These are phyloP conservation scores for Mesaphorura yosii DNA, from an alignment of 1,140 invertebrate species.

Conservation along the genomic window DNA sequence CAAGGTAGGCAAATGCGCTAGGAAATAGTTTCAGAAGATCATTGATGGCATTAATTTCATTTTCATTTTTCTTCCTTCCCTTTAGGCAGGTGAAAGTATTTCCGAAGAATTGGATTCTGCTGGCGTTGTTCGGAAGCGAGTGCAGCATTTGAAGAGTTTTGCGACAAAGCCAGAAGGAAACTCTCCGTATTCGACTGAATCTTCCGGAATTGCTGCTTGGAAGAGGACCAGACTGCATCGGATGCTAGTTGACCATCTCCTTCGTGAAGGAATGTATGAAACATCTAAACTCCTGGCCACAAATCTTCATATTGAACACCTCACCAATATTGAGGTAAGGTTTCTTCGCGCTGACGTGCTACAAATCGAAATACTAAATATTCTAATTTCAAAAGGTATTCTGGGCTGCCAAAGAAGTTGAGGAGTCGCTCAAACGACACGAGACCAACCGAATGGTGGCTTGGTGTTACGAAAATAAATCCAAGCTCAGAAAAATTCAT, in stretches of 20 bases:
- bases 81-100: slow-evolving; percentile 72
- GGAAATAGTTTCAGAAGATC: too few species aligned
- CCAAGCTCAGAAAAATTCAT: slow-evolving; percentile 48
- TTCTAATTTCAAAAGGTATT: slow-evolving; percentile 18
- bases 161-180: too few species aligned
- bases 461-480: slow-evolving; percentile 96
- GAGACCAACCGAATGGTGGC: slow-evolving; percentile 81
- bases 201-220: slow-evolving; percentile 39
- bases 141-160: slow-evolving; percentile 83
- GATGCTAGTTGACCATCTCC: slow-evolving; percentile 91
- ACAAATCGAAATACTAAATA: not conserved
- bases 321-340: slow-evolving; percentile 73
- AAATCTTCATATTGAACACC: slow-evolving; percentile 65
- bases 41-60: slow-evolving; percentile 3
- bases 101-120: slow-evolving; percentile 79
- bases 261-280: slow-evolving; percentile 90
- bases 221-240: slow-evolving; percentile 76
- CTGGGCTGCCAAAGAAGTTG: slow-evolving; percentile 38
- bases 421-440: slow-evolving; percentile 50
- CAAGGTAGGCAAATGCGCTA: slow-evolving; percentile 51
- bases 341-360: too few species aligned
- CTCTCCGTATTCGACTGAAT: slow-evolving; percentile 18
- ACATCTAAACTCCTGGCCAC: slow-evolving; percentile 76
- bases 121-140: slow-evolving; percentile 67
- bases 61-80: slow-evolving; percentile 11